phyloP scores from a whole-genome alignment of 2,113 vertebrate genomes.

The Sorex fumeus region DNA sequence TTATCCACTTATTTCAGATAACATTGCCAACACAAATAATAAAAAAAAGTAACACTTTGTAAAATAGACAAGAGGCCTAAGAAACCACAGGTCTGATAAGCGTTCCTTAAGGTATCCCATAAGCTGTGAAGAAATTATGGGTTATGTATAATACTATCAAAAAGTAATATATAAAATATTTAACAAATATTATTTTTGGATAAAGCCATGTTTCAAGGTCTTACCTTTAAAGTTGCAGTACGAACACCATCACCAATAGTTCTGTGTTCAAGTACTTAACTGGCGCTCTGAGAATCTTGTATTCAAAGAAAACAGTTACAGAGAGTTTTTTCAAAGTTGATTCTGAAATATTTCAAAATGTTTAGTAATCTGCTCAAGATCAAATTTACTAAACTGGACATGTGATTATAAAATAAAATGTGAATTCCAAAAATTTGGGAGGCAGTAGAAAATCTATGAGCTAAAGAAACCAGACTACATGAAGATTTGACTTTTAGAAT shows the following conservation, averaged over 20 bases:
- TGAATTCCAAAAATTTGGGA: background rate
- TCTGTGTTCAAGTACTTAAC: background rate
- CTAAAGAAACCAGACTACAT: background rate
- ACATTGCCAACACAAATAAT: background rate
- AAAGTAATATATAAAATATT: background rate
- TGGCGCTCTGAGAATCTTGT: background rate
- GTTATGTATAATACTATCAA: background rate
- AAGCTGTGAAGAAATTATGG: background rate
- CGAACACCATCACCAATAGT: background rate
- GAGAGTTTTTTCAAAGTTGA: background rate
- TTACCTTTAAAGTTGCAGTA: background rate
- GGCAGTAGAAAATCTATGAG: background rate
- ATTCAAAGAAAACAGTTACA: background rate
- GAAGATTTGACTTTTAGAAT: background rate
- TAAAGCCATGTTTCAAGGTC: background rate
- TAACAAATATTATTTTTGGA: background rate
- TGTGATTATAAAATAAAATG: background rate
- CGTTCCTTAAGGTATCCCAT: background rate
- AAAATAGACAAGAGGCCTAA: background rate
- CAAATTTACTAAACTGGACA: background rate
- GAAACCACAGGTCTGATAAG: background rate
- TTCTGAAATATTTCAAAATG: background rate
- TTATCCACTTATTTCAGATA: background rate
- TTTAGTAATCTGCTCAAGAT: background rate
- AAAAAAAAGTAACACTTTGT: background rate